These are phyloP conservation scores for Cheirogaleus medius DNA, from an alignment of 2,113 vertebrate species.

Conservation along the genomic window DNA sequence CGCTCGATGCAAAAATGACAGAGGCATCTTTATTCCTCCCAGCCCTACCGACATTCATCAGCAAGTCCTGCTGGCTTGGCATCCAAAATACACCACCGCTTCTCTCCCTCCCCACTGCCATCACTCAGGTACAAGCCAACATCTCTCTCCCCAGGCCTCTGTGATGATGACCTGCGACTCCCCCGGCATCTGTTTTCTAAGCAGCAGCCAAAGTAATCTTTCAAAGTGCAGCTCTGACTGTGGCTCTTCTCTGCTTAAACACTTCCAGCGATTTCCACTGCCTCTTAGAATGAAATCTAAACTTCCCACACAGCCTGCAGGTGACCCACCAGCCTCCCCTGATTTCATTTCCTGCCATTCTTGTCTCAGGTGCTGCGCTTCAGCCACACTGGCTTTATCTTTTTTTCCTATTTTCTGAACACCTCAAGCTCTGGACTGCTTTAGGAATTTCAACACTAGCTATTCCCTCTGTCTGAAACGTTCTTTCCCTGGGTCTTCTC, in stretches of 20 bases:
- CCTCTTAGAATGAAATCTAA: neutral
- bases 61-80: neutral
- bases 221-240: neutral
- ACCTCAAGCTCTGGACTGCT: neutral
- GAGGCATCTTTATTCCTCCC: neutral
- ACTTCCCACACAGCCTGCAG: neutral
- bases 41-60: neutral
- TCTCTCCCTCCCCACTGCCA: neutral
- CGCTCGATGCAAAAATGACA: neutral
- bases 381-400: neutral
- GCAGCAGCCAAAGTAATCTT: neutral
- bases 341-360: neutral
- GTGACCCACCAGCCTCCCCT: neutral
- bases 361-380: neutral
- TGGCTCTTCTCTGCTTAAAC: neutral
- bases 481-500: neutral
- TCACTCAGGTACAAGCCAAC: neutral
- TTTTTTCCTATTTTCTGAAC: neutral
- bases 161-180: neutral
- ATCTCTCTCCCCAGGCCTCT: neutral
- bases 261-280: neutral
- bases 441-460: neutral
- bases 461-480: neutral
- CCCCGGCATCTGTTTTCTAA: neutral
- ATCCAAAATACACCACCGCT: neutral